Evolutionary conservation across 2,888 invertebrate species (phyloP), one percentile per base, ranked within the genome.

Genomic region (Tricholauxania praeusta): DNA sequence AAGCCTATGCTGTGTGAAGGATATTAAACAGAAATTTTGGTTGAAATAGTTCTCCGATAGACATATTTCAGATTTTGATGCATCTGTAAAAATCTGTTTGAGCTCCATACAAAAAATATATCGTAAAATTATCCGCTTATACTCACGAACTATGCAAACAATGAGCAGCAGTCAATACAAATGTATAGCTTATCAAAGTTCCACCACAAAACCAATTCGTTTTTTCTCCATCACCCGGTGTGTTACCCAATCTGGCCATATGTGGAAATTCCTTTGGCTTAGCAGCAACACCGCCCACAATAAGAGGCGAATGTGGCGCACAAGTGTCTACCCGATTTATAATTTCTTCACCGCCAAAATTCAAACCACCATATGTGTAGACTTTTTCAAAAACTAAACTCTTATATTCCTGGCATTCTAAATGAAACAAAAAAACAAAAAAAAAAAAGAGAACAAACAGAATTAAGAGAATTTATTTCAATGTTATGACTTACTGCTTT

Each of bases 131-230:
- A 15, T n/a, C 7, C 32, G 19, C 19, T n/a, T n/a, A 39, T 51
- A 74, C 76, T 78, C 72, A 78, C 48, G 79, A 73, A 19, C 76
- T 60, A 5, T 32, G 4, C 15, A 82, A 78, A 76, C 91, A 91
- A 79, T 91, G 91, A 0, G 89, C 91, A 4, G 90, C 90, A 3
- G 90, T 90, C 51, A 91, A 79, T 2, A 91, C 87, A 59, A 73
- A 81, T 14, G 71, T 75, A 15, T 79, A 76, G 60, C 78, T 82
- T 12, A 84, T 79, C 4, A 84, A 72, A 1, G 82, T 82, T 8
- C 85, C 84, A 17, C 83, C 85, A 64, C 85, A 84, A 67, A 84
- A 80, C 84, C 84, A 84, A 17, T 78, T 77, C 3, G 74, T 75
- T 12, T 88, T 86, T 28, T 70, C 57, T 57, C 71, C 71, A 52